Base-by-base conservation (phyloP, 1,140 invertebrate species). In the Eriocheir sinensis region DNA sequence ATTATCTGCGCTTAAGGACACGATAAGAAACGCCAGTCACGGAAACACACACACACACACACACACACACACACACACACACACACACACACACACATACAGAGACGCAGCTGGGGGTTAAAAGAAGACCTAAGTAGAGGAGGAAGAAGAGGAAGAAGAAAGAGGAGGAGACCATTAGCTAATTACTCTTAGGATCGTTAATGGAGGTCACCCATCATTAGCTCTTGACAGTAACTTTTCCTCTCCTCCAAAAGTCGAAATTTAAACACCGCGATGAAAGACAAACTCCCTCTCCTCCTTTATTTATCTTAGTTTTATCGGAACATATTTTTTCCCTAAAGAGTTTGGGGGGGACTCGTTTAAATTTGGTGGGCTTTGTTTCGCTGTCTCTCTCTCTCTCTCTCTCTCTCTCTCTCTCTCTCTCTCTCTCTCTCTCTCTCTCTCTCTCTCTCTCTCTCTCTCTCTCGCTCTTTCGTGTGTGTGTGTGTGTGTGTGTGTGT, bases 401-500 rank as follows among this genome's bases (percentile, higher is more conserved):
- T 53, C 0, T 53, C 1, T 27, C 9, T 21, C 2, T 72, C n/a
- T 72, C n/a, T 72, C n/a, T 72, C n/a, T 72, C n/a, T 1, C 27
- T 72, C n/a, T 6, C 15, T 17, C 8, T 85, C 9, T 85, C 30
- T 32, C 4, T 81, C 27, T 81, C 80, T 86, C 30, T 36, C 34
- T 86, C 6, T 86, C 3, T n/a, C n/a, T 4, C 2, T 41, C 9
- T 34, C n/a, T 6, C 21, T 60, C 27, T 2, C 6, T 72, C n/a
- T n/a, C 3, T 27, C 40, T 4, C 21, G 3, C 1, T 34, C 17
- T 41, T 48, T 21, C 3, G n/a, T 90, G 88, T 90, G 88, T 90
- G 88, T 90, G 88, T 89, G 89, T 21, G 89, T 2, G 89, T 44
- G 40, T 44, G 89, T 27, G 89, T 44, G 44, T 48, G 41, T 44